phyloP scores from a whole-genome alignment of 2,797 vertebrate genomes.

The Chaetodon trifasciatus region DNA sequence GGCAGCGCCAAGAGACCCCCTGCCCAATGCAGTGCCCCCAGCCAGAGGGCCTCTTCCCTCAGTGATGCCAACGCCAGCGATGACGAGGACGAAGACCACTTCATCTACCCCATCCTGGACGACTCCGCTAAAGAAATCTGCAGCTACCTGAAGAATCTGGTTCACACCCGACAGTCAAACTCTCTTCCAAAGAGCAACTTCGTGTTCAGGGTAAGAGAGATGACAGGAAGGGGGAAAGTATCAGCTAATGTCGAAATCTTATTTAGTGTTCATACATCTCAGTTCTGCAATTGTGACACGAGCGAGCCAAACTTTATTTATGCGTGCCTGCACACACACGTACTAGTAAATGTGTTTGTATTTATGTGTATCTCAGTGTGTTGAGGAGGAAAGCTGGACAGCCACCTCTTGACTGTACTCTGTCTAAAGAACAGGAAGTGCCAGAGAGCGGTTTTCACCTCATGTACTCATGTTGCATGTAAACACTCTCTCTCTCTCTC shows the following conservation, averaged over 20 bases:
- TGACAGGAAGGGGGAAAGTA: too few relatives aligned
- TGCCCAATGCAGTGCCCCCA: conserved; percentile 19
- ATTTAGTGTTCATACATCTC: too few relatives aligned
- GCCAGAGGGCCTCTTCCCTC: conserved; percentile 61
- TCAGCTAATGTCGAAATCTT: too few relatives aligned
- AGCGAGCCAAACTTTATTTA: too few relatives aligned
- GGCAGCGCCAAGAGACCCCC: conserved; percentile 78
- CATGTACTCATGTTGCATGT: conserved; percentile 21
- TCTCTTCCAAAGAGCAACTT: conserved; percentile 90
- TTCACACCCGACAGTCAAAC: conserved; percentile 79
- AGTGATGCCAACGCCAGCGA: conserved; percentile 84
- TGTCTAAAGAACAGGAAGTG: conserved; percentile 71
- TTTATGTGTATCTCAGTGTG: background rate
- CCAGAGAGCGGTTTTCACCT: conserved; percentile 24
- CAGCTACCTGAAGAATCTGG: conserved; percentile 82
- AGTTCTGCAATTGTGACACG: too few relatives aligned
- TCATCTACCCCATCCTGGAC: conserved; percentile 93
- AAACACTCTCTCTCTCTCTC: conserved; percentile 35
- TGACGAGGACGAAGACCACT: conserved; percentile 89
- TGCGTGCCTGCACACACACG: conserved; percentile 7
- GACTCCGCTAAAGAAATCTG: conserved; percentile 87
- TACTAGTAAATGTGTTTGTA: background rate
- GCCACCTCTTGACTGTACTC: conserved; percentile 26
- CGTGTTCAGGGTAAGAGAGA: conserved; percentile 86
- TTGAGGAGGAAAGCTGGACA: conserved; percentile 19